Conservation (phyloP, 2,797 vertebrate species). For the Parauchenoglanis punctatus region DNA sequence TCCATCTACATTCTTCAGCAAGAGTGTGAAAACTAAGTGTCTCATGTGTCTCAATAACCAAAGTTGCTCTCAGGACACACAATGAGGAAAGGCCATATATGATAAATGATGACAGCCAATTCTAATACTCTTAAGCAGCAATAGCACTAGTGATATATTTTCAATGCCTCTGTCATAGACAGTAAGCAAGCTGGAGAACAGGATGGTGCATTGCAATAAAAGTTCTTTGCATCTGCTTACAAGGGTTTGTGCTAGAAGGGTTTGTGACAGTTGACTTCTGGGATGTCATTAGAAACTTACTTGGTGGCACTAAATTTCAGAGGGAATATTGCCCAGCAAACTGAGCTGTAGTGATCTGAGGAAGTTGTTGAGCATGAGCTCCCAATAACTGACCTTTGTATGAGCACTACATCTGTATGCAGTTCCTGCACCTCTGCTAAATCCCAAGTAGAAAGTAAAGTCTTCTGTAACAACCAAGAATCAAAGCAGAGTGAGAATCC, state of each 20-base stretch:
- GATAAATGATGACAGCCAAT: not conserved
- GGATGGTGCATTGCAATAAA: not conserved
- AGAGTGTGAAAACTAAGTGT: not conserved
- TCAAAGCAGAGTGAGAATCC: not conserved
- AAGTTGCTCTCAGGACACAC: not conserved
- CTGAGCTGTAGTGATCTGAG: not conserved
- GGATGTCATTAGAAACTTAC: no score
- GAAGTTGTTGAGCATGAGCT: not conserved
- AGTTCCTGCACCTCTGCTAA: not conserved
- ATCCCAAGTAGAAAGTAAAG: not conserved
- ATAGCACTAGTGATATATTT: not conserved
- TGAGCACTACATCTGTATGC: not conserved
- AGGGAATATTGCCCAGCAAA: not conserved
- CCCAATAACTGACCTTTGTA: not conserved
- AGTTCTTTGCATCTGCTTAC: not conserved
- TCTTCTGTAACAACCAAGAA: not conserved
- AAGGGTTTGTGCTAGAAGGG: not conserved
- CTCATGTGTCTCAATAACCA: not conserved
- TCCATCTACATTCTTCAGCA: not conserved
- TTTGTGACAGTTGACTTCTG: not conserved
- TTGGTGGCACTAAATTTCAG: not conserved
- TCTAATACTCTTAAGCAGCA: not conserved
- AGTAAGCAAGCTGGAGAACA: not conserved
- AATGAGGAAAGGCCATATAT: not conserved
- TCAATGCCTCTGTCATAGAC: not conserved